A percentile compares a stretch with the other conserved stretches of the same genome.
These are phyloP conservation scores for Pelobates fuscus DNA, from an alignment of 2,113 vertebrate genomes.

Conservation along the genomic window DNA sequence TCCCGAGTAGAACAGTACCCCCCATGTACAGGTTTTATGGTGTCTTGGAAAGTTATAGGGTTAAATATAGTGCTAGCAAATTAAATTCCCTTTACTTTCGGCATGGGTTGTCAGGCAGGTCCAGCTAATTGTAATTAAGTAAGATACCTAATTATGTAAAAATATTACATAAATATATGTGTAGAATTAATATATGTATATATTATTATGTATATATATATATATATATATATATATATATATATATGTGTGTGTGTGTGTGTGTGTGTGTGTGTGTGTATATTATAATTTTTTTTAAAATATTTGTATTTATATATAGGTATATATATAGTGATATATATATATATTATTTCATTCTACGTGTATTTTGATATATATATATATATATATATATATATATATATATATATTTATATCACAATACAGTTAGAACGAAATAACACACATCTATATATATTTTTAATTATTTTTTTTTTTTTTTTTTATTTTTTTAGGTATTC, in stretches of 20 bases:
- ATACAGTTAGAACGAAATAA: neutral
- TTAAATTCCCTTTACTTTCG: too few species aligned
- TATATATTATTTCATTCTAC: neutral
- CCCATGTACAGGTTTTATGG: too few species aligned
- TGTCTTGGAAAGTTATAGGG: too few species aligned
- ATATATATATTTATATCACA: neutral
- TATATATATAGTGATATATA: neutral
- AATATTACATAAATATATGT: neutral
- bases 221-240: conserved; percentile 10
- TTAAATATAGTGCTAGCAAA: too few species aligned
- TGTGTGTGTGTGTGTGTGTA: neutral
- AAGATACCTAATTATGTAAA: too few species aligned
- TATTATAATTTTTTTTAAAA: neutral
- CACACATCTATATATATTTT: too few species aligned
- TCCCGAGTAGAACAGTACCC: too few species aligned
- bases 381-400: conserved; percentile 10
- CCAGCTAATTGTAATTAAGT: too few species aligned
- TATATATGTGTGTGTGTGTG: neutral
- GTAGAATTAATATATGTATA: neutral
- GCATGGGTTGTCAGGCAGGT: too few species aligned
- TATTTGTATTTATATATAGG: neutral
- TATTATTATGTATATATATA: neutral
- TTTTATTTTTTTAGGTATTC: neutral
- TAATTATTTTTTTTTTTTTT: too few species aligned
- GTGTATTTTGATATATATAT: neutral